Evolutionary conservation across 2,797 vertebrate species (phyloP), one percentile per base, ranked within the genome.

Genomic region (Phrynocephalus forsythii): DNA sequence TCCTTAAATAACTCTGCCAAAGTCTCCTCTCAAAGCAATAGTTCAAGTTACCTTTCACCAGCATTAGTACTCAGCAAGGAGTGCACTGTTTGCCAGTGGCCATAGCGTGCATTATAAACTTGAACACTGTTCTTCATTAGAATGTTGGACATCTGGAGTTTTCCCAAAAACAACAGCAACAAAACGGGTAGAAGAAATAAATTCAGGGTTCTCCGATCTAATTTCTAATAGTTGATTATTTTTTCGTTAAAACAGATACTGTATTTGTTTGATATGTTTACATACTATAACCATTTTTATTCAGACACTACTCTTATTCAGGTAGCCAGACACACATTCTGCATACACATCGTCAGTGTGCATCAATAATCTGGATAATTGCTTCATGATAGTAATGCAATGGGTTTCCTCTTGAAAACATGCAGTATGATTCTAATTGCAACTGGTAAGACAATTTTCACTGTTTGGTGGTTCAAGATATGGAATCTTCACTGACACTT

Each of bases 41-140:
- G 95, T 87, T 92, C 93, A 92, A 91, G 92, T 92, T 93, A 94
- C 68, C 91, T 94, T 95, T 96, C 96, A 96, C 96, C 97, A 97
- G 97, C 96, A 96, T 94, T 94, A 93, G 93, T 91, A 94, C 94
- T 94, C 93, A 95, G 95, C 96, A 96, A 95, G 95, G 96, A 93
- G 89, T 91, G 82, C 56, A 90, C 60, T 87, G 87, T 91, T 91
- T 89, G 89, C 80, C 93, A 66, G 67, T 6, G 91, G 87, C 81
- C 87, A 93, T 93, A 91, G 91, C 91, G 93, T 92, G 94, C 88
- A 83, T 56, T 89, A 91, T 71, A 91, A 91, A 93, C 93, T 91
- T 91, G 90, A 87, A 91, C 88, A 85, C 82, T 95, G 82, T 89
- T 91, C 76, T 94, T 84, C 92, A 86, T 92, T 92, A 91, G 90